Evolutionary conservation across 2,113 vertebrate species (phyloP).

Genomic region (Microcebus murinus): DNA sequence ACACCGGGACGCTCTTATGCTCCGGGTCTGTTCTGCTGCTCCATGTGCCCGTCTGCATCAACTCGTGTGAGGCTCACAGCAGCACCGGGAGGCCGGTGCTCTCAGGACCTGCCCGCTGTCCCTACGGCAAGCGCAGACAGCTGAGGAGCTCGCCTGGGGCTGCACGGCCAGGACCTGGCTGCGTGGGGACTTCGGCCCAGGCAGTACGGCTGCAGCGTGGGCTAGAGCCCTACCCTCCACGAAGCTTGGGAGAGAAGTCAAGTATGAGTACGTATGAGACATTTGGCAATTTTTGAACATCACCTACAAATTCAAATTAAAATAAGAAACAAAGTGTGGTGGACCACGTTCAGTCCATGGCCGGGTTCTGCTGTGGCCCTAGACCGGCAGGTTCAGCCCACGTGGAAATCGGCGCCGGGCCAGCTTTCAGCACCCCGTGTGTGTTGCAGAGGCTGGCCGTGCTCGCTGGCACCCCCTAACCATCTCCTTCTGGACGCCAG

Average conservation of each 20-base stretch:
- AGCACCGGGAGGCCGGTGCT: accelerated
- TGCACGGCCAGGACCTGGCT: accelerated
- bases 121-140: not conserved
- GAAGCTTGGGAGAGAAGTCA: not conserved
- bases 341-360: accelerated
- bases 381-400: accelerated
- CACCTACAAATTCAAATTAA: not conserved
- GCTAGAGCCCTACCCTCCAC: accelerated
- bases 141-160: accelerated
- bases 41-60: accelerated
- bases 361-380: accelerated
- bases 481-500: accelerated
- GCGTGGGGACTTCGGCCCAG: accelerated
- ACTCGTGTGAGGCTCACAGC: not conserved
- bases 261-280: not conserved
- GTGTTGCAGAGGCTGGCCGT: accelerated
- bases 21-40: not conserved
- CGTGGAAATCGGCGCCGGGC: accelerated
- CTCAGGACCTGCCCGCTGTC: too few relatives aligned
- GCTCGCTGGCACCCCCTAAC: accelerated
- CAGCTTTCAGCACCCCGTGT: accelerated
- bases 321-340: not conserved
- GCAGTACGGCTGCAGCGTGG: not conserved
- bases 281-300: not conserved
- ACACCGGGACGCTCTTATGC: not conserved